Conservation (phyloP, 2,113 vertebrate species). For the Tachysurus fulvidraco region DNA sequence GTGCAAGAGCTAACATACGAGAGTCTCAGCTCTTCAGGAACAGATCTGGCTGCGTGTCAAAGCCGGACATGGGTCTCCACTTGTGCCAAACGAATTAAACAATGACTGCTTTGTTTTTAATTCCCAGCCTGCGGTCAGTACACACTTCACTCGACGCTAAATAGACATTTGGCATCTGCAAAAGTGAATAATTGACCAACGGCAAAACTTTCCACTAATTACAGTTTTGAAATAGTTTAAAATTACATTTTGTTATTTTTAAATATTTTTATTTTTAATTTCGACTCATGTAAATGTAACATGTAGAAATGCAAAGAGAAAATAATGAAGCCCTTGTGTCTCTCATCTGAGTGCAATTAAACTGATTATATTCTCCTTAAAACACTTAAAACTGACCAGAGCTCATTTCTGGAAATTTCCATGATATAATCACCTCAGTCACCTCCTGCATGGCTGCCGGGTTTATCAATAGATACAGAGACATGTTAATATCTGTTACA, state of each 20-base stretch:
- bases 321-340: background rate
- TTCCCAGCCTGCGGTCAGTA: slow-evolving; percentile 11
- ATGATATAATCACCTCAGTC: background rate
- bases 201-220: background rate
- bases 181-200: background rate
- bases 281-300: background rate
- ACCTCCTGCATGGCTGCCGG: background rate
- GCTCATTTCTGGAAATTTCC: background rate
- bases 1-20: slow-evolving; percentile 18
- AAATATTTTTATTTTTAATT: too few relatives aligned
- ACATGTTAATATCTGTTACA: background rate
- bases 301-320: background rate
- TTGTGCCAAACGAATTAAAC: slow-evolving; percentile 22
- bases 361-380: background rate
- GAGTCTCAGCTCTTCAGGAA: slow-evolving; percentile 32
- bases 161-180: background rate
- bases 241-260: background rate
- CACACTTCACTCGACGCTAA: slow-evolving; percentile 24
- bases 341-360: background rate
- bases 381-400: background rate
- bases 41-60: slow-evolving; percentile 21
- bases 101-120: slow-evolving; percentile 22
- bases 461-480: background rate
- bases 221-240: background rate
- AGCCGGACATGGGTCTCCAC: slow-evolving; percentile 18